phyloP scores from a whole-genome alignment of 2,113 vertebrate genomes.

The Tautogolabrus adspersus region DNA sequence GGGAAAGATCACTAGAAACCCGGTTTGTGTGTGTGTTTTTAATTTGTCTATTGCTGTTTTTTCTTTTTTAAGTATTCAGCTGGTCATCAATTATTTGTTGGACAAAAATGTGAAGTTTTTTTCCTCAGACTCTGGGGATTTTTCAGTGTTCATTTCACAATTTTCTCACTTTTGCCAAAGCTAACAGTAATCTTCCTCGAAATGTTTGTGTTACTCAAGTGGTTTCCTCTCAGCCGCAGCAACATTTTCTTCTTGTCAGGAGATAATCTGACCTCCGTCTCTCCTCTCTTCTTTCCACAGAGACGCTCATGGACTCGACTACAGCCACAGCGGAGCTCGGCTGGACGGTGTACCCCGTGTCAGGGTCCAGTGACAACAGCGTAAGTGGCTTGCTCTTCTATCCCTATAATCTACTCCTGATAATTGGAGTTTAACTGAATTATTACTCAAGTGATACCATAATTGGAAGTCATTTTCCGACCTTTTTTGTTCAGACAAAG shows the following conservation, averaged over 20 bases:
- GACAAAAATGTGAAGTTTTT: no score
- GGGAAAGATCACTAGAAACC: no score
- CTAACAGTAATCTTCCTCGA: not conserved
- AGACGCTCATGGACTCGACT: constrained; percentile 98
- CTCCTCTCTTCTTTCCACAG: constrained; percentile 76
- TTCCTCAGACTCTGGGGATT: no score
- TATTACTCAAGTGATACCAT: not conserved
- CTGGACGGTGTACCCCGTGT: constrained; percentile 95
- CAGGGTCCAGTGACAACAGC: constrained; percentile 91
- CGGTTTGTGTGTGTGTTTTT: no score
- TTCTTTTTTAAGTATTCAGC: no score
- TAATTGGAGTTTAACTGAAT: constrained; percentile 2
- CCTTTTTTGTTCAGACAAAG: not conserved
- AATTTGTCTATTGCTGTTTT: no score
- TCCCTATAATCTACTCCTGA: not conserved
- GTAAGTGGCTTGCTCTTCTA: constrained; percentile 70
- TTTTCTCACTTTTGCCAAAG: not conserved
- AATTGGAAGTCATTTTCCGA: constrained; percentile 2
- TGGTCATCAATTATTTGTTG: no score
- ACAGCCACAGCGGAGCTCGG: constrained; percentile 97
- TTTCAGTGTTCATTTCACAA: no score
- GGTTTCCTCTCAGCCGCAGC: constrained; percentile 1
- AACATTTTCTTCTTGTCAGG: not conserved
- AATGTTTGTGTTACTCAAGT: not conserved
- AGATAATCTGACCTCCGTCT: constrained; percentile 51